Evolutionary conservation across 2,797 vertebrate species (phyloP).

Genomic region (Morelia viridis): DNA sequence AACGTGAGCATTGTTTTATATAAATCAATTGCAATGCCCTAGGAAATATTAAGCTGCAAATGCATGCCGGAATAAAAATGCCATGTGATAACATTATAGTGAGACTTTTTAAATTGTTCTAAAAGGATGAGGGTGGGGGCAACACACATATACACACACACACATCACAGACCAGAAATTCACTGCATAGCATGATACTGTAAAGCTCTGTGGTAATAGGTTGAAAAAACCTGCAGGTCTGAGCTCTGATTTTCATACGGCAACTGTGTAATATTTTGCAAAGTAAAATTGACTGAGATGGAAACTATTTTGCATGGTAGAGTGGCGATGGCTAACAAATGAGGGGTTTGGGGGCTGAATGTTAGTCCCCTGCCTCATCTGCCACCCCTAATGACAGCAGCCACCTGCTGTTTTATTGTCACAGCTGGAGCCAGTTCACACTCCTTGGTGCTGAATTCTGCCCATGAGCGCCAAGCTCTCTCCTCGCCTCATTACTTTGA

Average conservation of each 20-base stretch:
- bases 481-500: slow-evolving; percentile 93
- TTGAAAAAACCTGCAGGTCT: slow-evolving; percentile 63
- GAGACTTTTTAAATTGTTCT: slow-evolving; percentile 48
- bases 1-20: slow-evolving; percentile 26
- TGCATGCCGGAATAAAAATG: slow-evolving; percentile 48
- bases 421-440: slow-evolving; percentile 94
- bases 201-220: slow-evolving; percentile 53
- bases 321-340: slow-evolving; percentile 91
- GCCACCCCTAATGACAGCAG: slow-evolving; percentile 96
- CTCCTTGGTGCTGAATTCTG: slow-evolving; percentile 88
- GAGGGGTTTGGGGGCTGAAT: slow-evolving; percentile 85
- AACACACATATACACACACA: slow-evolving; percentile 18
- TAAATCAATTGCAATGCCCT: slow-evolving; percentile 39
- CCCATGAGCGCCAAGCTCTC: slow-evolving; percentile 80
- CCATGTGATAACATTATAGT: slow-evolving; percentile 46
- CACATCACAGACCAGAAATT: slow-evolving; percentile 15
- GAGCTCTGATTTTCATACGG: slow-evolving; percentile 69
- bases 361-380: slow-evolving; percentile 89
- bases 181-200: slow-evolving; percentile 41
- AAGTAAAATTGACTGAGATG: slow-evolving; percentile 82
- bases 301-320: slow-evolving; percentile 88
- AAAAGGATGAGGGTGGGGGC: slow-evolving; percentile 11
- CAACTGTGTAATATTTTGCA: slow-evolving; percentile 75
- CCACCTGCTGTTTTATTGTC: slow-evolving; percentile 99
- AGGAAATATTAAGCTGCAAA: slow-evolving; percentile 54